Conservation (phyloP, 2,888 invertebrate genomes). For the Cheilosia grossa region DNA sequence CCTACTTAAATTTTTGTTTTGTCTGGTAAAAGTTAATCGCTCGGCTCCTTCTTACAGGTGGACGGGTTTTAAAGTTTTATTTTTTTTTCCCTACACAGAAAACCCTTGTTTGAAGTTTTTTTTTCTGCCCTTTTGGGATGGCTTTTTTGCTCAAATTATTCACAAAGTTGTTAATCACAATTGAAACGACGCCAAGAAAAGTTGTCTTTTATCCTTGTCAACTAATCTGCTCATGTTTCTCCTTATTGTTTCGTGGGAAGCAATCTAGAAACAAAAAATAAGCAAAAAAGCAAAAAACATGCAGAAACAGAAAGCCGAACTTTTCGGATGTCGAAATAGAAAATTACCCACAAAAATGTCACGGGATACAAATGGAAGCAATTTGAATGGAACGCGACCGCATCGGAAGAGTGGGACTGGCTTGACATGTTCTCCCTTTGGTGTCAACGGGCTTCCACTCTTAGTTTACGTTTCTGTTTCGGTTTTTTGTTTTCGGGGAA, state of each 20-base stretch:
- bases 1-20: slow-evolving; percentile 1
- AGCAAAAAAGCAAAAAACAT: slow-evolving; percentile 1
- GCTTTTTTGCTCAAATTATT: slow-evolving; percentile 35
- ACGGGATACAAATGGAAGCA: slow-evolving; percentile 69
- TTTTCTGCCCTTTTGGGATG: not conserved
- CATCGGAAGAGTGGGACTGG: slow-evolving; percentile 34
- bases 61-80: slow-evolving; percentile 1
- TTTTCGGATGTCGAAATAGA: slow-evolving; percentile 57
- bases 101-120: not conserved
- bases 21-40: slow-evolving; percentile 43
- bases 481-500: slow-evolving; percentile 2
- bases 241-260: slow-evolving; percentile 3
- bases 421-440: slow-evolving; percentile 69
- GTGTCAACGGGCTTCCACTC: slow-evolving; percentile 58
- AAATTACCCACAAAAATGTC: slow-evolving; percentile 72
- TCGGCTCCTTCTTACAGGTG: slow-evolving; percentile 13
- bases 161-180: slow-evolving; percentile 60
- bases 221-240: slow-evolving; percentile 49
- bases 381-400: slow-evolving; percentile 60
- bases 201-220: slow-evolving; percentile 52
- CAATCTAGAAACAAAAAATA: slow-evolving; percentile 13
- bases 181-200: slow-evolving; percentile 51
- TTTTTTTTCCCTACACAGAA: not conserved
- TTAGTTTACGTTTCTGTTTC: slow-evolving; percentile 13
- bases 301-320: slow-evolving; percentile 5